phyloP scores from a whole-genome alignment of 2,113 vertebrate species.

The Perca fluviatilis region DNA sequence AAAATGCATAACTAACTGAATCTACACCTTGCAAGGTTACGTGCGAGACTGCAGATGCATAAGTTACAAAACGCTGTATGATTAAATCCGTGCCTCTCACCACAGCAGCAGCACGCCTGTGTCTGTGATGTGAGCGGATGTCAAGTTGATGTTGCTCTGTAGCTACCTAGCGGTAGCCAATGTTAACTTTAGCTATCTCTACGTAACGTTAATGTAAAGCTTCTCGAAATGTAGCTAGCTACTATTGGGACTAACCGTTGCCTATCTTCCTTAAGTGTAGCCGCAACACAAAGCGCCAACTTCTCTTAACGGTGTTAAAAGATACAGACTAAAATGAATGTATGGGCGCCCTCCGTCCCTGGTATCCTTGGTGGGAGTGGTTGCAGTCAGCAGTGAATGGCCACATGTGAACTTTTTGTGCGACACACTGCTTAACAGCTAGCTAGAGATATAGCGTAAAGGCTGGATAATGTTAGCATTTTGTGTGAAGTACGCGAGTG shows the following conservation, averaged over 20 bases:
- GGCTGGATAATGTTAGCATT: slow-evolving; percentile 25
- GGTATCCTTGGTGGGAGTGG: slow-evolving; percentile 72
- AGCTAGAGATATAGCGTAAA: slow-evolving; percentile 7
- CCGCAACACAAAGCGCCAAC: not conserved
- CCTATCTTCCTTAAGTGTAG: not conserved
- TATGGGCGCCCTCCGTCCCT: slow-evolving; percentile 18
- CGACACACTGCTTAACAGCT: slow-evolving; percentile 34
- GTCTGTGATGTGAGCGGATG: slow-evolving; percentile 61
- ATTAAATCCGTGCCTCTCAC: slow-evolving; percentile 65
- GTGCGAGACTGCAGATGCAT: slow-evolving; percentile 24
- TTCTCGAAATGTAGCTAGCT: not conserved
- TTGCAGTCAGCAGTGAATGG: slow-evolving; percentile 43
- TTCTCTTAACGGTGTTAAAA: not conserved
- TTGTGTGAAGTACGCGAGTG: not conserved
- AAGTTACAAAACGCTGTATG: slow-evolving; percentile 41
- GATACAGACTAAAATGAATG: not conserved
- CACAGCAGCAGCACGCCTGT: slow-evolving; percentile 61
- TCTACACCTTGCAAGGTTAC: slow-evolving; percentile 11
- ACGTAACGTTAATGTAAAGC: not conserved
- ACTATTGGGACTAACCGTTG: not conserved
- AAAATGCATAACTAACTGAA: slow-evolving; percentile 1
- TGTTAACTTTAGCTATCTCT: slow-evolving; percentile 38
- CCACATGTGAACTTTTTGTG: slow-evolving; percentile 66
- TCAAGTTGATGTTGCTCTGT: slow-evolving; percentile 62
- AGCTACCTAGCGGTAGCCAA: slow-evolving; percentile 30